Evolutionary conservation across 2,888 invertebrate genomes (phyloP).

Genomic region (Drosophila colorata): DNA sequence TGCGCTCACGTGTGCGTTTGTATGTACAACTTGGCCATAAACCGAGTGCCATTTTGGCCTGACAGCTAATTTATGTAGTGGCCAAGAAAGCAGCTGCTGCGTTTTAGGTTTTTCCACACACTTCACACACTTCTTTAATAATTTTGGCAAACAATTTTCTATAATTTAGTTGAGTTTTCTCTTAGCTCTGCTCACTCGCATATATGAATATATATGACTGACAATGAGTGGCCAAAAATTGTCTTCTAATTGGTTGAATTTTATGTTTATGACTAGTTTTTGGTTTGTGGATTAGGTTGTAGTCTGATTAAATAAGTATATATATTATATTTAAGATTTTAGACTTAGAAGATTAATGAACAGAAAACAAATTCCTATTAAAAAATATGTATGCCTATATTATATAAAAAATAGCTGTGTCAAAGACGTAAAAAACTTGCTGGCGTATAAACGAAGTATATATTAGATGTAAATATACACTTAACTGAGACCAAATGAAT

Average conservation of each 20-base stretch:
- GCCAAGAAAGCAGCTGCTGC: slow-evolving; percentile 69
- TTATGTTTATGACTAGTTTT: slow-evolving; percentile 1
- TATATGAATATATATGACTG: background rate
- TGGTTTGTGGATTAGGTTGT: background rate
- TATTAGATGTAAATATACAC: no score
- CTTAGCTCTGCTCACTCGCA: no score
- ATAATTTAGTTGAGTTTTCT: slow-evolving; percentile 62
- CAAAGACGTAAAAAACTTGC: no score
- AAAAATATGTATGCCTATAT: slow-evolving; percentile 6
- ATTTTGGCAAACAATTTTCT: slow-evolving; percentile 66
- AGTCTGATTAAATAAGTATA: background rate
- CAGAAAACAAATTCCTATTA: background rate
- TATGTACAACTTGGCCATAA: slow-evolving; percentile 65
- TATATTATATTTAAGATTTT: slow-evolving; percentile 8
- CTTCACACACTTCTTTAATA: slow-evolving; percentile 63
- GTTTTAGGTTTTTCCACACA: slow-evolving; percentile 17
- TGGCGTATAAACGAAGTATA: no score
- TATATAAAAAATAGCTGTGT: no score
- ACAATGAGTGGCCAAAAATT: slow-evolving; percentile 20
- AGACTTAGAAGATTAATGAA: slow-evolving; percentile 18
- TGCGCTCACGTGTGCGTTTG: slow-evolving; percentile 19
- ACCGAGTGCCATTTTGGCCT: slow-evolving; percentile 67
- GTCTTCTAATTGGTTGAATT: slow-evolving; percentile 37
- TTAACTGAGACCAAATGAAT: no score
- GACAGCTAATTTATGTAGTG: slow-evolving; percentile 83